Percentiles rank a stretch among this genome's conserved stretches.
Evolutionary conservation across 53 echinoderm and acorn worm species (phyloP).

Genomic region (Pentamera pediparva): DNA sequence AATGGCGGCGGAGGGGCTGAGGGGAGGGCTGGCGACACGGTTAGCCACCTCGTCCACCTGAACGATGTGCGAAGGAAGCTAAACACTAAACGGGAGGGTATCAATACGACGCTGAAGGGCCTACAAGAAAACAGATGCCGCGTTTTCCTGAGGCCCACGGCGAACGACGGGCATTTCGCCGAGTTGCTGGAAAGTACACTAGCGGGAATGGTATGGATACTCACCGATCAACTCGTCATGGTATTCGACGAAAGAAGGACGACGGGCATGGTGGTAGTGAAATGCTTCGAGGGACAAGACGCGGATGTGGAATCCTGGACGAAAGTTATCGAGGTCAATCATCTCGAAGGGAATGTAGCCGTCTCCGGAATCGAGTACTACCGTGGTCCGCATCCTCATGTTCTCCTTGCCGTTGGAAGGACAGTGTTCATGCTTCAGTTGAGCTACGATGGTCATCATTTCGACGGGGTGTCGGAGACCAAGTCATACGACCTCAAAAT

Average conservation of each 20-base stretch:
- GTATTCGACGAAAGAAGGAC: constrained; percentile 13
- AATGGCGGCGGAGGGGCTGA: neutral
- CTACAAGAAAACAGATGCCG: constrained; percentile 1
- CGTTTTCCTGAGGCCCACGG: neutral
- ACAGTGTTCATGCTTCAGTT: constrained; percentile 11
- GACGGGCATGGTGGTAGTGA: neutral
- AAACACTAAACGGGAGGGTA: neutral
- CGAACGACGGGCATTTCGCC: constrained; percentile 11
- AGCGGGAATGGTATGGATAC: constrained; percentile 2
- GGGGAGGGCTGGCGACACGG: neutral
- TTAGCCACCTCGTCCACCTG: neutral
- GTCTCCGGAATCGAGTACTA: constrained; percentile 17
- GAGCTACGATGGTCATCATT: constrained; percentile 5
- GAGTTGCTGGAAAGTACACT: constrained; percentile 6
- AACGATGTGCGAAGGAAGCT: neutral
- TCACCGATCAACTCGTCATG: constrained; percentile 9
- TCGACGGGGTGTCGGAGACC: neutral
- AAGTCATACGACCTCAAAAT: constrained; percentile 20
- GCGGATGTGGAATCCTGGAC: constrained; percentile 1
- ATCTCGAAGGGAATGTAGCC: neutral
- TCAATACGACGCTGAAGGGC: constrained; percentile 2
- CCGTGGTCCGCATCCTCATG: neutral
- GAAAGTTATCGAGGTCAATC: neutral
- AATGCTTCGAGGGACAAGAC: constrained; percentile 1
- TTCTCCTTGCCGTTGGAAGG: neutral